phyloP scores from a whole-genome alignment of 2,113 vertebrate species.

The Bubalus kerabau region DNA sequence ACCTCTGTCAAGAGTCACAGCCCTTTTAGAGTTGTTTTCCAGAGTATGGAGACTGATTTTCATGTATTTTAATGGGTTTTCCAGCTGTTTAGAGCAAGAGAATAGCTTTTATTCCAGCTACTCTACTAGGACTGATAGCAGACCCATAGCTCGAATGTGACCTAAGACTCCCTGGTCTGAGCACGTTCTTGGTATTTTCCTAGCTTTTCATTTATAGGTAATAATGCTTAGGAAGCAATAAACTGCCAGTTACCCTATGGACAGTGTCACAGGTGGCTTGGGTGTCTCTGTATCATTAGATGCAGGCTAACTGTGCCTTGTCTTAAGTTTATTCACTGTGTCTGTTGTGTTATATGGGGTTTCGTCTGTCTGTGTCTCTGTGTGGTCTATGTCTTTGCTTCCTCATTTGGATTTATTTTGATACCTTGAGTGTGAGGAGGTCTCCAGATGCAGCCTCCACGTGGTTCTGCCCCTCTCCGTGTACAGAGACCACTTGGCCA shows the following conservation, averaged over 20 bases:
- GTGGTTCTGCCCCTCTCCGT: background rate
- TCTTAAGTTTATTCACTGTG: background rate
- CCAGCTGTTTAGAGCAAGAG: background rate
- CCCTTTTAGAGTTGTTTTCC: background rate
- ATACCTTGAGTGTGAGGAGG: background rate
- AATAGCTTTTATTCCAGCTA: background rate
- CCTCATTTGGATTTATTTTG: background rate
- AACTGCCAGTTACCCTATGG: background rate
- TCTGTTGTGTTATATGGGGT: background rate
- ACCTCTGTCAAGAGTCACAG: background rate
- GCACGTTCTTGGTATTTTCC: accelerated
- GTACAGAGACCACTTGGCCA: background rate
- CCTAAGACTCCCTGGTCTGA: background rate
- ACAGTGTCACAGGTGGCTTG: background rate
- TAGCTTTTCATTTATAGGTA: background rate
- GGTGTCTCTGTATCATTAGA: background rate
- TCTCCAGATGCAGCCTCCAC: background rate
- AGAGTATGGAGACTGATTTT: background rate
- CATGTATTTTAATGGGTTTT: background rate
- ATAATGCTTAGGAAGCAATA: background rate
- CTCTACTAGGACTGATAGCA: too few species aligned
- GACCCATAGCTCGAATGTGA: background rate
- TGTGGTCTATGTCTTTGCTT: background rate
- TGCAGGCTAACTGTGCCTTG: background rate
- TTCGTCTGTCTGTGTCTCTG: background rate